Evolutionary conservation across 2,797 vertebrate genomes (phyloP), one percentile per base, ranked within the genome.

Genomic region (Gymnodraco acuticeps): DNA sequence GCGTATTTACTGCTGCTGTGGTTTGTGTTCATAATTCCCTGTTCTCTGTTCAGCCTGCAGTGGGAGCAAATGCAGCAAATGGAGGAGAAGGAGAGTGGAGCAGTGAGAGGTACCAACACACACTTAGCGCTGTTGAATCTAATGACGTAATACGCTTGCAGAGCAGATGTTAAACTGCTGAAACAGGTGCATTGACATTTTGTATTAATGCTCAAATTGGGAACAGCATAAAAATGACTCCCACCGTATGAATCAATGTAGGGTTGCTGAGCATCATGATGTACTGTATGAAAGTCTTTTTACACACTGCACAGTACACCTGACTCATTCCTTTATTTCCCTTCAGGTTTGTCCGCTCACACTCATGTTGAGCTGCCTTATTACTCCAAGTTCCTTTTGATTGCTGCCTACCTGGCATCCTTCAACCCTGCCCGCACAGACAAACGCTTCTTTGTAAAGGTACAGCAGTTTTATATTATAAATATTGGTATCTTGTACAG

Each of bases 341-440:
- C 10, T 1, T 2, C 53, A 93, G 90, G 90, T 75, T 86, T 96
- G 61, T 96, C 98, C n/a, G 97, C 97, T 52, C 96, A 98, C 87
- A 95, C 96, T 55, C 97, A 99, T 0, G 94, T 99, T 66, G 98
- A 99, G 77, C 95, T 99, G 76, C 98, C 98, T 0, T 99, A 96
- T 91, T 99, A 99, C 88, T 99, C 98, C 75, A 99, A 99, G 87
- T 99, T 97, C 93, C 96, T 99, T 81, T 89, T 99, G 54, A 98
- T 99, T 17, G 98, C 98, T 70, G 97, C 97, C 10, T 99, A 99
- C 82, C 93, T 99, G 74, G 97, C 98, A 0, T 99, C 98, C 33
- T 99, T 97, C 89, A 99, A 99, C 89, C 97, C 98, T 17, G 95
- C 97, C 11, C 96, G 98, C 88, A 98, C 98, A 52, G 98, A 99